Evolutionary conservation across 2,888 invertebrate genomes (phyloP), one percentile per base, ranked within the genome.

Genomic region (Drosophila lacicola): DNA sequence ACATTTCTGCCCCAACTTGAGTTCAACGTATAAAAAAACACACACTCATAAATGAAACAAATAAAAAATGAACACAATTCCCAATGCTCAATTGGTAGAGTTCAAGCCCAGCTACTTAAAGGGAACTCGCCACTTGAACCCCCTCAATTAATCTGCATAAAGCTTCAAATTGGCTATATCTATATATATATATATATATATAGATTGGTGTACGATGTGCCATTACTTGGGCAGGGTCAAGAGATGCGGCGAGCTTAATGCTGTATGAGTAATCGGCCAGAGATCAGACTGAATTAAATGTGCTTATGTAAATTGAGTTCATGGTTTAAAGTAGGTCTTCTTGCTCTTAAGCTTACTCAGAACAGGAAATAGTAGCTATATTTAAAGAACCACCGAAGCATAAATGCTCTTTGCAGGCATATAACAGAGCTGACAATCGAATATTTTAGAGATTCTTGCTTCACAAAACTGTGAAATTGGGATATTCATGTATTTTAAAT

Each of bases 61-160:
- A 49, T 37, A 34, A 61, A 55, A 53, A 51, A 29, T 34, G 17
- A 25, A 65, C 61, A 72, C 56, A 47, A 56, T 56, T 56, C 4
- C 37, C 71, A 71, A 76, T 81, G 76, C 70, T 88, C 87, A 85
- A 85, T 85, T 85, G 84, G 69, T 64, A 74, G 60, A 83, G 89
- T 85, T 85, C 85, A 75, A 62, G 79, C 61, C 69, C 57, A 45
- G 44, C 73, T 63, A 65, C 76, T 66, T 69, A 60, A 68, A 65
- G 75, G 82, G 69, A 85, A 82, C 76, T 65, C 37, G 72, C 88
- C 88, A 83, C 83, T 83, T 83, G 88, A 83, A 88, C 86, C 66
- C 29, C 55, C 74, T 13, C 50, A 49, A 45, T 77, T 79, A 77
- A 77, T 79, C 70, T 77, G 71, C 79, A 79, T 77, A 79, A 51